These are phyloP conservation scores for Apamea monoglypha DNA, from an alignment of 2,888 invertebrate genomes.

Conservation along the genomic window DNA sequence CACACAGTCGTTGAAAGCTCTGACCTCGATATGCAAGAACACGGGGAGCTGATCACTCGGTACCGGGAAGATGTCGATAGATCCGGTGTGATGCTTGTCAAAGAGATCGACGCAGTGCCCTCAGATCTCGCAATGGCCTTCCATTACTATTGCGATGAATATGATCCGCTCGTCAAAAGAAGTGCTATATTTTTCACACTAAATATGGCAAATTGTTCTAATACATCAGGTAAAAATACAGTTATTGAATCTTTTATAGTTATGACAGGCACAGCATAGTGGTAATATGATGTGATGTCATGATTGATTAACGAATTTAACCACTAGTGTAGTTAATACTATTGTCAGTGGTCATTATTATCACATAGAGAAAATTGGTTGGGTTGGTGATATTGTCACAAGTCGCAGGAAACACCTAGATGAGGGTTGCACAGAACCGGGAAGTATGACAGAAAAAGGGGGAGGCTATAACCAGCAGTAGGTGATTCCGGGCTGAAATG, in stretches of 20 bases:
- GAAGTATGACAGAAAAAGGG: neutral
- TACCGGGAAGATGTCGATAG: conserved; percentile 77
- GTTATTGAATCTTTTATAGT: neutral
- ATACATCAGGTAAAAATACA: conserved; percentile 69
- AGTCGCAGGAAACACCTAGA: neutral
- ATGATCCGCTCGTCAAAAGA: conserved; percentile 83
- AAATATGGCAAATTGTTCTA: conserved; percentile 80
- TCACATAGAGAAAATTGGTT: neutral
- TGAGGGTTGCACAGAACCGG: neutral
- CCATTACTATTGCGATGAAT: conserved; percentile 88
- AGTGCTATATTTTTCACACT: conserved; percentile 87
- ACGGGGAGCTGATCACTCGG: conserved; percentile 79
- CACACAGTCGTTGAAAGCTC: conserved; percentile 78
- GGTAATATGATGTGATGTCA: neutral
- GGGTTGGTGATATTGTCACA: neutral
- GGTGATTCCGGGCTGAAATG: neutral
- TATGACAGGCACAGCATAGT: neutral
- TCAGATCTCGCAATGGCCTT: conserved; percentile 86
- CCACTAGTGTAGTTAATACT: neutral
- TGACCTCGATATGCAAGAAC: conserved; percentile 75
- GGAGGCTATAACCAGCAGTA: neutral
- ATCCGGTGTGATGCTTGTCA: conserved; percentile 84
- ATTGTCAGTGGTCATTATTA: neutral
- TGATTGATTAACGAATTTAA: neutral
- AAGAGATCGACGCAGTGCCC: conserved; percentile 81